Evolutionary conservation across 2,113 vertebrate genomes (phyloP), one percentile per base, ranked within the genome.

Genomic region (Psilopogon haemacephalus): DNA sequence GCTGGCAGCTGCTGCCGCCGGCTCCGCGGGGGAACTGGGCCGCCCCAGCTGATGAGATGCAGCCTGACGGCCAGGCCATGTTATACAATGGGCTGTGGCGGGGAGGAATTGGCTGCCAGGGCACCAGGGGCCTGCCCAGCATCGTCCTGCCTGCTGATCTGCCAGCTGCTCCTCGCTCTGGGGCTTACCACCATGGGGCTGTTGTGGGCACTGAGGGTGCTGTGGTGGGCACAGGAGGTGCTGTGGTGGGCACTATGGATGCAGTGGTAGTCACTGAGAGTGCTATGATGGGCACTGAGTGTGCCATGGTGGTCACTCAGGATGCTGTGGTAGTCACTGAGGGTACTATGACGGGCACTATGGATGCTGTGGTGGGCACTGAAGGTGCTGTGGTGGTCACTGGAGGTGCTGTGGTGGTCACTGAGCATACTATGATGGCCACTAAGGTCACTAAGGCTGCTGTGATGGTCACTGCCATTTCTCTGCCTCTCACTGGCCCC

Each of bases 1-100:
- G 27, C 54, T 84, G 95, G 93, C 95, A 95, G 92, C 88, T 21
- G 71, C 89, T 18, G 90, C 88, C 70, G 59, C 46, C 56, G 65
- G 93, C 83, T 94, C 62, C 88, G 30, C 0, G 18, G 21, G 37
- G 79, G 5, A 3, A 9, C 15, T 48, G 30, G 7, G 83, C 46
- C 14, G 8, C 2, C 5, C 3, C 1, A n/a, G 15, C 70, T 93
- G 96, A 94, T 2, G 69, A 91, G 96, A 94, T 90, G 80, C 1
- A 28, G 15, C 19, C 93, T 93, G 96, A 94, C 65, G 42, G 92
- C 68, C 42, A 1, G 35, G 93, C 76, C 90, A 2, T 46, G 26
- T 59, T 74, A 79, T 59, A 90, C 93, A 92, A 87, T 52, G 93
- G 77, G 84, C 77, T 64, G 72, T 1, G 33, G 74, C 0, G 28